Percentiles rank a stretch among this genome's conserved stretches.
These are phyloP conservation scores for Thunnus maccoyii DNA, from an alignment of 2,113 vertebrate species.

Conservation along the genomic window DNA sequence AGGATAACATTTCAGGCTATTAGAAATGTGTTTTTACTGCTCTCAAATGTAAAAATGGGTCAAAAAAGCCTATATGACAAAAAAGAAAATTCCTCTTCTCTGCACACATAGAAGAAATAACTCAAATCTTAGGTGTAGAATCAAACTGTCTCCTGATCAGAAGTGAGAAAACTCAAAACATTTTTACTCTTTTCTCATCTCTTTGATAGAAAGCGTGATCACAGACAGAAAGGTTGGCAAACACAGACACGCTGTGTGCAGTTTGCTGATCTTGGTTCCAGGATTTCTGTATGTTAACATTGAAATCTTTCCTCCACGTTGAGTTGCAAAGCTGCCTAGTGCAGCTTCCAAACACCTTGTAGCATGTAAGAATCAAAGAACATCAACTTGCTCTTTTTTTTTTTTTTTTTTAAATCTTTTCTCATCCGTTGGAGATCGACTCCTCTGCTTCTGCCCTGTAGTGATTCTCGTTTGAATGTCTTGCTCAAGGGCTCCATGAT, in stretches of 20 bases:
- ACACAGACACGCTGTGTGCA: not conserved
- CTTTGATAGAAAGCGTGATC: not conserved
- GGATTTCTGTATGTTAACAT: not conserved
- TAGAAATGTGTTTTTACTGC: too few relatives aligned
- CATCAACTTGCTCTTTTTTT: not conserved
- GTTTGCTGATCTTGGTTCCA: not conserved
- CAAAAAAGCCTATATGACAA: too few relatives aligned
- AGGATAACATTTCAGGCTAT: too few relatives aligned
- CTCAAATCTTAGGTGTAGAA: too few relatives aligned
- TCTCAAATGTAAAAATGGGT: too few relatives aligned
- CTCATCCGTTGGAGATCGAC: not conserved
- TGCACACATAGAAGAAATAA: too few relatives aligned
- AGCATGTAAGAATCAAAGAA: not conserved
- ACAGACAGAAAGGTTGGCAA: not conserved
- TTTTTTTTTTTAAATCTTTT: not conserved
- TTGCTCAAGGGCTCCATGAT: constrained; percentile 5
- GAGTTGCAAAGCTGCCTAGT: not conserved
- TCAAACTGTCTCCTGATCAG: too few relatives aligned
- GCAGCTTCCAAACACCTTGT: constrained; percentile 12
- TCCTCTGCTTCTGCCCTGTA: not conserved
- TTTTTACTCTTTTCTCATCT: not conserved
- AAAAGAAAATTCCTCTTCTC: too few relatives aligned
- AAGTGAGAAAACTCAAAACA: not conserved
- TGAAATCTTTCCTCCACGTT: too few relatives aligned
- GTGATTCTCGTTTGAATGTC: not conserved